Percentiles rank a stretch among this genome's conserved stretches.
phyloP scores from a whole-genome alignment of 53 echinoderm and acorn worm genomes.

The Arbacia lixula region DNA sequence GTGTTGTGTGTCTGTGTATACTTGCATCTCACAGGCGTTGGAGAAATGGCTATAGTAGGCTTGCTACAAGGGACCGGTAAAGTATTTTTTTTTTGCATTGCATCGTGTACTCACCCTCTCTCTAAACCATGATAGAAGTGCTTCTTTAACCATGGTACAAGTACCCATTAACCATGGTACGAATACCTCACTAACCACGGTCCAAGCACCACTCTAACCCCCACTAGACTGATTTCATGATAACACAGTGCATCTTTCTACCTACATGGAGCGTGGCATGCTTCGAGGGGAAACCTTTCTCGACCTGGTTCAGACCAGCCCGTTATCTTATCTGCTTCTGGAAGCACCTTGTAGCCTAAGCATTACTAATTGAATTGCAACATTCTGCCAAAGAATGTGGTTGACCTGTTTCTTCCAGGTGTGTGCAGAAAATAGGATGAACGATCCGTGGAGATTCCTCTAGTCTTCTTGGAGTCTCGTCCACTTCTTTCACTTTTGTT shows the following conservation, averaged over 20 bases:
- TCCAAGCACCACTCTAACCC: neutral
- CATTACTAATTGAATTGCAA: constrained; percentile 14
- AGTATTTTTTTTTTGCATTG: constrained; percentile 11
- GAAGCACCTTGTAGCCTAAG: no score
- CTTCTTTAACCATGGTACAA: no score
- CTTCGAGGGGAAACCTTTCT: no score
- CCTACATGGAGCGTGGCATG: no score
- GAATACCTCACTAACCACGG: no score
- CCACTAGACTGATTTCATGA: constrained; percentile 1
- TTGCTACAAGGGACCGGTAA: constrained; percentile 33
- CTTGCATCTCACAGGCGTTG: no score
- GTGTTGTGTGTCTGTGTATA: no score
- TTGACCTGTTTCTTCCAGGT: constrained; percentile 26
- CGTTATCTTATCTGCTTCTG: no score
- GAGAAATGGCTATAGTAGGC: constrained; percentile 32
- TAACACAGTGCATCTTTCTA: constrained; percentile 35
- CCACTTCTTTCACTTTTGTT: neutral
- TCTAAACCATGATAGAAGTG: no score
- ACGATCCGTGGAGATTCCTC: no score
- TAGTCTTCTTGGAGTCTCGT: neutral
- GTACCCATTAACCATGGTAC: no score
- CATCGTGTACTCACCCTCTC: neutral
- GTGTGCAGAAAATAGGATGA: neutral
- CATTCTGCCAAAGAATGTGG: constrained; percentile 10
- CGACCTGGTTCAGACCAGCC: no score